Evolutionary conservation across 1,140 invertebrate genomes (phyloP), one percentile per base, ranked within the genome.

Genomic region (Amyelois transitella): DNA sequence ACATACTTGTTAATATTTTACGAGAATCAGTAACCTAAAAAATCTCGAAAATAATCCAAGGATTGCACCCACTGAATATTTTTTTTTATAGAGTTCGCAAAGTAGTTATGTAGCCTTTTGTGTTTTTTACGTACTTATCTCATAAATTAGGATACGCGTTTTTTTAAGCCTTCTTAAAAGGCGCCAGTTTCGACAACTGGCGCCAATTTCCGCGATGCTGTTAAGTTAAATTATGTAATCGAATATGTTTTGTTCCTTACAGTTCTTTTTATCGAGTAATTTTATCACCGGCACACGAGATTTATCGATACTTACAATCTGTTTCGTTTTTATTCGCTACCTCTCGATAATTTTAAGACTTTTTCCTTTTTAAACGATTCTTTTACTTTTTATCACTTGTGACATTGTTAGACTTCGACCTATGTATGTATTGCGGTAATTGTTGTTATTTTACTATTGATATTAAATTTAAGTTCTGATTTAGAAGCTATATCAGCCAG

Each of bases 191-290:
- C n/a, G n/a, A n/a, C n/a, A n/a, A n/a, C n/a, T n/a, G n/a, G n/a
- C n/a, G n/a, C n/a, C n/a, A 4, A 32, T 32, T 32, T 32, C 28
- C 28, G 28, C 28, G 28, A 32, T 32, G 28, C 12, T 32, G 56
- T 64, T 61, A 65, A 55, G 66, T 66, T 72, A 67, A 72, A 75
- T 79, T 79, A 79, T 75, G 66, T 73, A 79, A 79, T 68, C 60
- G 65, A 70, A 69, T 77, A 74, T 74, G 69, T 69, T 67, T 64
- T 65, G 67, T 53, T 53, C 51, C 64, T 67, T 60, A 65, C 70
- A 60, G 62, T 51, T 61, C 64, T 63, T 69, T 6, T 32, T 69
- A 62, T 66, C 64, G 52, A 48, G 18, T 58, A 53, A 59, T 49
- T 51, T 57, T 58, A 53, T 55, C 59, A 53, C 45, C 38, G 25